Base-by-base conservation (phyloP, 2,113 vertebrate species). In the Brachypteracias leptosomus region DNA sequence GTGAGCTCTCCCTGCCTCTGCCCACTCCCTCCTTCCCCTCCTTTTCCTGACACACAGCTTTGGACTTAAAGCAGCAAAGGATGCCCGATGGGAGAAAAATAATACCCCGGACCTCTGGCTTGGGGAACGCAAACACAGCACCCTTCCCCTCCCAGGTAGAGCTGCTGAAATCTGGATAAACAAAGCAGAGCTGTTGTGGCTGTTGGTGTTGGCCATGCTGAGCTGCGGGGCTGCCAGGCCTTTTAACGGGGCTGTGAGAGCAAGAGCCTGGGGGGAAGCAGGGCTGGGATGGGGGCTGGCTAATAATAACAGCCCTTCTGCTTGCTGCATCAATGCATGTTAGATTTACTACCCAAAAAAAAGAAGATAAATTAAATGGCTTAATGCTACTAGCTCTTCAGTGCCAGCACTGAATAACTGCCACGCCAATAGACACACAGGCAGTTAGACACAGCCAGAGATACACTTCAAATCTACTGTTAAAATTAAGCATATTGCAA, bases 191-290 rank as follows among this genome's bases (percentile, higher is more conserved):
- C 96, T 70, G 96, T 82, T 95, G 90, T 65, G 96, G 96, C 96
- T 98, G 96, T 98, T 98, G 96, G 75, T 97, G 96, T 98, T 98
- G 98, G 98, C 98, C 33, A 31, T 13, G 83, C 88, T 83, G 76
- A 10, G 2, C 7, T 14, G 2, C 1, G 2, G 31, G 91, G 94
- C 93, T 96, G 97, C 98, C 98, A 98, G 96, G 92, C 62, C 94
- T 96, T 96, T 97, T 96, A 98, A 97, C 84, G 70, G 97, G 98
- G 97, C 97, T 97, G 97, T 36, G 70, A 96, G 95, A 94, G 97
- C 89, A 55, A 94, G 8, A 87, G 86, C 95, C 95, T 88, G 90
- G 46, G 66, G 91, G 96, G 95, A 96, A 22, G 44, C 93, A 85
- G 82, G 88, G 66, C 55, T 82, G 21, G n/a, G 47, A 4, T 49